Percentiles rank a stretch among this genome's conserved stretches.
Evolutionary conservation across 2,113 vertebrate species (phyloP).

Genomic region (Colossoma macropomum): DNA sequence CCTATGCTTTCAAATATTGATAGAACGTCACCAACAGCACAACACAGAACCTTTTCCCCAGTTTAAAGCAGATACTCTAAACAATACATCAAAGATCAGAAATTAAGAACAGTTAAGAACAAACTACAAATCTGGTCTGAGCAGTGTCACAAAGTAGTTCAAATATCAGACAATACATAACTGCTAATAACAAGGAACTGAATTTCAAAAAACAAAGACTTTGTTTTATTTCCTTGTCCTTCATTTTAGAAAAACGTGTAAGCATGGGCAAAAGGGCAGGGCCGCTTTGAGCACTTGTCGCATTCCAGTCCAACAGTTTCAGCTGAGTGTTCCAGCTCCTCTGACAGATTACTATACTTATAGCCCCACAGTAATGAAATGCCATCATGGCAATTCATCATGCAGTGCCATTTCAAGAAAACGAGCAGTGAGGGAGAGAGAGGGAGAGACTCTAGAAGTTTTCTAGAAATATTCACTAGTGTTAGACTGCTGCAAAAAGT

Average conservation of each 20-base stretch:
- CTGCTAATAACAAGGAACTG: conserved; percentile 1
- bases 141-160: neutral
- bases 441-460: neutral
- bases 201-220: conserved; percentile 29
- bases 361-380: conserved; percentile 5
- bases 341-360: conserved; percentile 20
- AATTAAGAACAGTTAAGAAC: conserved; percentile 8
- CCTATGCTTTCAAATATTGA: neutral
- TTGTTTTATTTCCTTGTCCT: neutral
- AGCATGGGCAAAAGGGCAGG: conserved; percentile 72
- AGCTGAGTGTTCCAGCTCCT: conserved; percentile 32
- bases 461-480: neutral
- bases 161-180: neutral
- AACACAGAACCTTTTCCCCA: neutral
- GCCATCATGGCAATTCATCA: conserved; percentile 17
- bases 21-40: neutral
- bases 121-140: conserved; percentile 6
- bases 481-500: too few relatives aligned
- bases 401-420: conserved; percentile 12
- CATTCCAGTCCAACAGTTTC: conserved; percentile 62
- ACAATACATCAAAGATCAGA: conserved; percentile 29
- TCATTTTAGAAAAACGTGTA: conserved; percentile 18
- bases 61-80: conserved; percentile 10
- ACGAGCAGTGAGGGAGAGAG: neutral
- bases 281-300: conserved; percentile 60